Evolutionary conservation across 1,140 invertebrate genomes (phyloP).

Genomic region (Oncopeltus fasciatus): DNA sequence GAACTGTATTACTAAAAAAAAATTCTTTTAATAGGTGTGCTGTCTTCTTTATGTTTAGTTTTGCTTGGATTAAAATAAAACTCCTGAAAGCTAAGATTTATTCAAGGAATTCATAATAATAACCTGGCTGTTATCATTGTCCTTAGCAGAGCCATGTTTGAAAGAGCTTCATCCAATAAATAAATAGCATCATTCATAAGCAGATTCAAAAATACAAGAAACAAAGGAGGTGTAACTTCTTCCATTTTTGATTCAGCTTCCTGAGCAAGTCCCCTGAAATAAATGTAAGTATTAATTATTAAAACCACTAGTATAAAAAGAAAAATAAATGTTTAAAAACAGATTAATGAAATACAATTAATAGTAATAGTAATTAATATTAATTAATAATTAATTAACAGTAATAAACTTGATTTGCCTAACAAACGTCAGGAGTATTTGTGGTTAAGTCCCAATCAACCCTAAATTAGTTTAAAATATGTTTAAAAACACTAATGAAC

Average conservation of each 20-base stretch:
- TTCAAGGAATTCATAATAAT: neutral
- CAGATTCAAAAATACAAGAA: conserved; percentile 85
- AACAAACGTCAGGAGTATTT: too few relatives aligned
- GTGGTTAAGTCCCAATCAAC: too few relatives aligned
- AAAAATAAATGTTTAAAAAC: too few relatives aligned
- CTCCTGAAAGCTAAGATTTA: too few relatives aligned
- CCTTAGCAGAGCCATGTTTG: conserved; percentile 67
- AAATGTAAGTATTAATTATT: conserved; percentile 13
- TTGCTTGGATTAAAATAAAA: neutral
- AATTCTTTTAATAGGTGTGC: neutral
- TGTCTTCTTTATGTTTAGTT: neutral
- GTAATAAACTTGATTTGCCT: too few relatives aligned
- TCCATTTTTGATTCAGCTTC: conserved; percentile 81
- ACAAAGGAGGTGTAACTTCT: conserved; percentile 74
- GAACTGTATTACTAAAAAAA: too few relatives aligned
- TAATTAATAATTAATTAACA: too few relatives aligned
- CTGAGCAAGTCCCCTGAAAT: conserved; percentile 48
- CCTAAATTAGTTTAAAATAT: too few relatives aligned
- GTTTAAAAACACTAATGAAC: too few relatives aligned
- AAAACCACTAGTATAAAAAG: too few relatives aligned
- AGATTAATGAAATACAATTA: too few relatives aligned
- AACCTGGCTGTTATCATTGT: conserved; percentile 56
- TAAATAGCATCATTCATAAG: conserved; percentile 94
- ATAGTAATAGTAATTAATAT: too few relatives aligned
- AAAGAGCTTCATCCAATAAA: conserved; percentile 77